These are phyloP conservation scores for Calycopis cecrops DNA, from an alignment of 1,140 invertebrate genomes.

Conservation along the genomic window DNA sequence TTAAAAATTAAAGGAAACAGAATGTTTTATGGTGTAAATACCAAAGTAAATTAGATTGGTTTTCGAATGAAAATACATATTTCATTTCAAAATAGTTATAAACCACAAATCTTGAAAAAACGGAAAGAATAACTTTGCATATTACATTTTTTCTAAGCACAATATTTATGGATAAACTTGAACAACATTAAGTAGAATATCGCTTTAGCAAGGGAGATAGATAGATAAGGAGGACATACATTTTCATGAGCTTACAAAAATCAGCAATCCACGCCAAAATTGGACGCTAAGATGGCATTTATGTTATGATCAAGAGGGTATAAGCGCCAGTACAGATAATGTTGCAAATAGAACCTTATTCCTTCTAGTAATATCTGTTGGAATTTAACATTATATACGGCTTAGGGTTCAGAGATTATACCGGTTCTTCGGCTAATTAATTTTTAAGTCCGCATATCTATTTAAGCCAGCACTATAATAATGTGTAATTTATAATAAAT, in stretches of 20 bases:
- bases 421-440: slow-evolving; percentile 74
- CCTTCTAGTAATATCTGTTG: slow-evolving; percentile 39
- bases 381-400: slow-evolving; percentile 50
- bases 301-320: slow-evolving; percentile 27
- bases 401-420: slow-evolving; percentile 66
- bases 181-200: slow-evolving; percentile 62
- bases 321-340: slow-evolving; percentile 27
- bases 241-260: slow-evolving; percentile 59
- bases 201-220: slow-evolving; percentile 54
- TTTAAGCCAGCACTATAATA: slow-evolving; percentile 32
- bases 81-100: background rate
- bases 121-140: slow-evolving; percentile 1
- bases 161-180: slow-evolving; percentile 47
- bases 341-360: slow-evolving; percentile 39
- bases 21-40: slow-evolving; percentile 12
- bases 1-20: too few species aligned
- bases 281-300: slow-evolving; percentile 45
- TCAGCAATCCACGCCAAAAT: slow-evolving; percentile 46
- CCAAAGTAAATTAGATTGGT: slow-evolving; percentile 8
- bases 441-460: slow-evolving; percentile 71
- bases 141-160: slow-evolving; percentile 5
- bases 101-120: slow-evolving; percentile 2
- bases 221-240: slow-evolving; percentile 62
- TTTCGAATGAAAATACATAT: too few species aligned
- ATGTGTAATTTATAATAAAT: background rate